phyloP scores from a whole-genome alignment of 2,797 vertebrate species.

The Helostoma temminkii region DNA sequence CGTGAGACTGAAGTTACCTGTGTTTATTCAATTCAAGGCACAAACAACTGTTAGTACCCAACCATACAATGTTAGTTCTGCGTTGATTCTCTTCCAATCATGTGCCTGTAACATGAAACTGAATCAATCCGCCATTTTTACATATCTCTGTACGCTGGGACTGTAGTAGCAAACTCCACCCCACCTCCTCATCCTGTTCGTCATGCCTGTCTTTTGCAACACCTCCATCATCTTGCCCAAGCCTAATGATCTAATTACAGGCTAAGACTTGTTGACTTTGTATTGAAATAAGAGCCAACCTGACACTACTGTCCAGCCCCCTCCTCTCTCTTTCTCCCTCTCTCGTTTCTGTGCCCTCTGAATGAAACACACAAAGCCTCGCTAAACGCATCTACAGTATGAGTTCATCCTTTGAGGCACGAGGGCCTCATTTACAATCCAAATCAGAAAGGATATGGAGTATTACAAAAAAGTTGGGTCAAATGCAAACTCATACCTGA shows the following conservation, averaged over 20 bases:
- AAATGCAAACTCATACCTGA: constrained; percentile 71
- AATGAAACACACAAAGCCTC: constrained; percentile 55
- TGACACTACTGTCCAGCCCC: constrained; percentile 65
- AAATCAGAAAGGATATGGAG: constrained; percentile 78
- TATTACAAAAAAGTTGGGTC: constrained; percentile 58
- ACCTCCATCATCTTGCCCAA: constrained; percentile 63
- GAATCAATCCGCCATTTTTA: constrained; percentile 62
- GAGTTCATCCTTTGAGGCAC: constrained; percentile 44
- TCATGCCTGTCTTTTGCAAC: constrained; percentile 54
- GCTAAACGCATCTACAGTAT: constrained; percentile 33
- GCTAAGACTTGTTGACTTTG: constrained; percentile 81
- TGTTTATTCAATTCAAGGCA: constrained; percentile 10
- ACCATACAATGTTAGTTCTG: constrained; percentile 6
- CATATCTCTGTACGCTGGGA: constrained; percentile 48
- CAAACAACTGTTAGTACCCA: background rate
- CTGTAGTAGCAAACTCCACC: constrained; percentile 62
- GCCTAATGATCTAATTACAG: constrained; percentile 86
- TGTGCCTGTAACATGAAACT: constrained; percentile 41
- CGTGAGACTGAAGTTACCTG: background rate
- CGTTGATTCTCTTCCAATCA: constrained; percentile 10
- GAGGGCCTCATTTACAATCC: constrained; percentile 84
- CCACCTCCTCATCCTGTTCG: constrained; percentile 20
- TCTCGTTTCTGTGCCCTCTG: constrained; percentile 27
- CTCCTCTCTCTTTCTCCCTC: constrained; percentile 4
- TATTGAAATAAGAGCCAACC: constrained; percentile 70